Base-by-base conservation (phyloP, 2,797 vertebrate genomes). In the Gymnocypris eckloni region DNA sequence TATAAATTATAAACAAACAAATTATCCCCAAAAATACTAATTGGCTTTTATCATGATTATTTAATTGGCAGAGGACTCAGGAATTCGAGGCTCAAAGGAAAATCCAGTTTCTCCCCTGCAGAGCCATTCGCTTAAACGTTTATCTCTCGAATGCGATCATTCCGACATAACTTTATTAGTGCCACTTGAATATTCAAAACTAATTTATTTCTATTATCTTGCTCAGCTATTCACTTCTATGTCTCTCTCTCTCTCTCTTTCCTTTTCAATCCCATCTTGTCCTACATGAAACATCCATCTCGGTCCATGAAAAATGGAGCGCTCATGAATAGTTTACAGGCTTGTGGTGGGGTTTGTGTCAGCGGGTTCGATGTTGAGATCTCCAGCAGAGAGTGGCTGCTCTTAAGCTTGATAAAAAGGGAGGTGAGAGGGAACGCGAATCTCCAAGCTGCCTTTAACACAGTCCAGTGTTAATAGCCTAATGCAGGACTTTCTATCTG, bases 261-360 rank as follows among this genome's bases (percentile, higher is more conserved):
- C 86, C 82, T 81, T 90, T 91, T 87, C 85, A 87, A 86, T 89
- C 81, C 78, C 67, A 82, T 64, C 80, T 69, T 33, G 52, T 82
- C 80, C 82, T 89, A 94, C 93, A 94, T 77, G 91, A 93, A 93
- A 93, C 92, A 93, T 93, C 93, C 91, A 94, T 94, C 94, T 94
- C 91, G 77, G 83, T 43, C 81, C 90, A 95, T 95, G 93, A 95
- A 94, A 95, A 93, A 95, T 95, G 89, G 90, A 95, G 91, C 89
- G 83, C 92, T 94, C 93, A 95, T 95, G 90, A 95, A 95, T 94
- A 93, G 93, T 95, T 95, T 92, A 95, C 93, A 90, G 90, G 91
- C 92, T 87, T 92, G 90, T 64, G 80, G 72, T 78, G 37, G 86
- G 69, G 78, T 86, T 73, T 72, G 69, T 80, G 77, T 86, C 84